Evolutionary conservation across 1,140 invertebrate species (phyloP).

Genomic region (Calliphora vicina): DNA sequence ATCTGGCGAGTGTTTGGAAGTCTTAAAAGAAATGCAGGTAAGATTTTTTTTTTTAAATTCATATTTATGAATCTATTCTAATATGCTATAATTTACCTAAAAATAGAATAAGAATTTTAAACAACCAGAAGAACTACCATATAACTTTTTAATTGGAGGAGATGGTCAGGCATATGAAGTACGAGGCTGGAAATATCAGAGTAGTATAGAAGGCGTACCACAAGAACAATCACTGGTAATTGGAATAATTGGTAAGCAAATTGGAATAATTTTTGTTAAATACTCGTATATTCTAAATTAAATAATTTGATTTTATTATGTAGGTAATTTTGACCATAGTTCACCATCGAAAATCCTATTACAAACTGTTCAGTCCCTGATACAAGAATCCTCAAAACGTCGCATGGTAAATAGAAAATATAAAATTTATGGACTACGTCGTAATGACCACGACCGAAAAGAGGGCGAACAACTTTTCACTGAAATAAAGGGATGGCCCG

Average conservation of each 20-base stretch:
- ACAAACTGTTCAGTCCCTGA: conserved; percentile 44
- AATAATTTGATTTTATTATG: not conserved
- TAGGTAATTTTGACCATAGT: conserved; percentile 46
- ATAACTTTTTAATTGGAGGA: conserved; percentile 55
- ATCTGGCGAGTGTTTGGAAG: conserved; percentile 43
- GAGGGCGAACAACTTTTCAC: conserved; percentile 43
- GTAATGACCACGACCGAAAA: conserved; percentile 29
- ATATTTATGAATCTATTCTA: too few species aligned
- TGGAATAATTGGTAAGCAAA: conserved; percentile 41
- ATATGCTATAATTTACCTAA: too few species aligned
- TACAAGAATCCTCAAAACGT: conserved; percentile 50
- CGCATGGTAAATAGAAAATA: conserved; percentile 45
- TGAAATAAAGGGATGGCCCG: conserved; percentile 43
- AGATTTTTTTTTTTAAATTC: too few species aligned
- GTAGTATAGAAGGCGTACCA: conserved; percentile 40
- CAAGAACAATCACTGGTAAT: conserved; percentile 48
- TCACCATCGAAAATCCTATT: conserved; percentile 47
- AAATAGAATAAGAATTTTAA: not conserved
- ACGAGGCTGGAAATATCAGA: conserved; percentile 53
- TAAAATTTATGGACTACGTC: conserved; percentile 42
- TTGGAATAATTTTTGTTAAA: not conserved
- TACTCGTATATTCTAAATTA: not conserved
- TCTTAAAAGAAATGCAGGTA: conserved; percentile 50
- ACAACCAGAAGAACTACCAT: conserved; percentile 49
- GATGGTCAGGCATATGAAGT: conserved; percentile 55